These are phyloP conservation scores for Drepana falcataria DNA, from an alignment of 2,888 invertebrate genomes.

Conservation along the genomic window DNA sequence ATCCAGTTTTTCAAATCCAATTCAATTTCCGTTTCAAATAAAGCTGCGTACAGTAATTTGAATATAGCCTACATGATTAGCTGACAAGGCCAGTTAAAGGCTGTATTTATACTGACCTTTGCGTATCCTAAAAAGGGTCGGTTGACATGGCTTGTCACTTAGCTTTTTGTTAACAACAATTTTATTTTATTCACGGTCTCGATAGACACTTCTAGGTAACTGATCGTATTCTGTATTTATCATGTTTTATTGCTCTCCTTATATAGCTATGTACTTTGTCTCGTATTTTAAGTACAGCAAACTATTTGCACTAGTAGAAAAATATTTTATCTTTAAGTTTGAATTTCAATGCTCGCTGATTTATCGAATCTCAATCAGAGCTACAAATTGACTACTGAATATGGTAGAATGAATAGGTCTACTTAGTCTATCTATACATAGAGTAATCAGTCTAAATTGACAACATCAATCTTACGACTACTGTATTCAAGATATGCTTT, in stretches of 20 bases:
- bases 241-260: background rate
- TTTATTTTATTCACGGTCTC: background rate
- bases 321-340: background rate
- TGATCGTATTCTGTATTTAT: background rate
- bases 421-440: background rate
- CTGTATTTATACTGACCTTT: background rate
- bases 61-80: background rate
- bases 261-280: background rate
- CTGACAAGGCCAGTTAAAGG: background rate
- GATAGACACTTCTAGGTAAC: background rate
- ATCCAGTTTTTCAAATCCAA: too few relatives aligned
- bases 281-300: background rate
- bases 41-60: too few relatives aligned
- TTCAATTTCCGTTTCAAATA: too few relatives aligned
- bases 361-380: slow-evolving; percentile 1
- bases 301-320: background rate
- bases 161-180: background rate
- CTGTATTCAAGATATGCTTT: too few relatives aligned
- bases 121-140: background rate
- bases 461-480: background rate
- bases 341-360: background rate
- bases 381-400: slow-evolving; percentile 7
- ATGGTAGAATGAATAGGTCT: slow-evolving; percentile 2
- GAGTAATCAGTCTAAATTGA: background rate
- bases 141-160: background rate